Evolutionary conservation across 2,797 vertebrate species (phyloP).

Genomic region (Lates japonicus): DNA sequence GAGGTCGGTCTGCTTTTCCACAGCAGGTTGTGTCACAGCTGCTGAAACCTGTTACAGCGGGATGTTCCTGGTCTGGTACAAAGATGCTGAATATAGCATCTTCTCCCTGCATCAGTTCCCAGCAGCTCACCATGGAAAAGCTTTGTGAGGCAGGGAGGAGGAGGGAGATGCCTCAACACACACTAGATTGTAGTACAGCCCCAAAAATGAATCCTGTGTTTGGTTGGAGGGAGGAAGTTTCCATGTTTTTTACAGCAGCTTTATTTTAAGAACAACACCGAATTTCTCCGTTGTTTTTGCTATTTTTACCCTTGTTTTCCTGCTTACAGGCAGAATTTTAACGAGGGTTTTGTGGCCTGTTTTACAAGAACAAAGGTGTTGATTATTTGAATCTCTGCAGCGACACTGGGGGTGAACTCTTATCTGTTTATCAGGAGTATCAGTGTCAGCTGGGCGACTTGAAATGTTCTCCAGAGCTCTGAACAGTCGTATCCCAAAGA

Average conservation of each 20-base stretch:
- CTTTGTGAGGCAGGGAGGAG: not conserved
- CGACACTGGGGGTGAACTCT: not conserved
- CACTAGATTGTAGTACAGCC: not conserved
- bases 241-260: not conserved
- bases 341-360: not conserved
- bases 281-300: not conserved
- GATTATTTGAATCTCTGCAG: not conserved
- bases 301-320: not conserved
- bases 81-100: constrained; percentile 16
- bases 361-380: not conserved
- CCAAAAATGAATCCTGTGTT: not conserved
- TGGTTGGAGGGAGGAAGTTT: not conserved
- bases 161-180: not conserved
- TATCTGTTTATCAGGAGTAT: constrained; percentile 19
- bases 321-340: not conserved
- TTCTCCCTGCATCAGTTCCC: constrained; percentile 16
- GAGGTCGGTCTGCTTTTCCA: constrained; percentile 28
- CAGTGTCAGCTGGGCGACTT: constrained; percentile 35
- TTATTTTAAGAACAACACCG: not conserved
- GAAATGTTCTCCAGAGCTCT: constrained; percentile 57
- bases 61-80: not conserved
- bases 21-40: constrained; percentile 31
- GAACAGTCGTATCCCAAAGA: not conserved
- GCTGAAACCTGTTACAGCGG: constrained; percentile 6
- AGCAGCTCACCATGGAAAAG: not conserved